Evolutionary conservation across 1,140 invertebrate species (phyloP), one percentile per base, ranked within the genome.

Genomic region (Leptopilina boulardi): DNA sequence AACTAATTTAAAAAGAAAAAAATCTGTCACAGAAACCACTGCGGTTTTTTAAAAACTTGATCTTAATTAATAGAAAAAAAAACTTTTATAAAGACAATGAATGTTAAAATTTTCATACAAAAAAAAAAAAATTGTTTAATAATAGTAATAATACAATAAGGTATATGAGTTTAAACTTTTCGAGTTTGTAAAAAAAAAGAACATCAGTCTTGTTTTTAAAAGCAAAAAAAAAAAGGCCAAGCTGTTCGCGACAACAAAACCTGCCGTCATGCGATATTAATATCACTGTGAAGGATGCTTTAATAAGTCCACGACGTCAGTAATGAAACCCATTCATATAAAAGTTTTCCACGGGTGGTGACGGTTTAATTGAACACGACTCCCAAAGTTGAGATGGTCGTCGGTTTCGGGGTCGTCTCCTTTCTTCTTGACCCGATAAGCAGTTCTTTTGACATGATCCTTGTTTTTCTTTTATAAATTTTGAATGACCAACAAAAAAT

Each of bases 321-420:
- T 89, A 89, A 90, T 89, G 88, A 88, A 89, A 90, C 80, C 86
- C 87, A 89, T 90, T 88, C 84, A 86, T 88, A 89, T 87, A 88
- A 89, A 90, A 90, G 84, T 89, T 89, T 88, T 80, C 80, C 74
- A 71, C 82, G 82, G 78, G 80, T 77, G 84, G 81, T 87, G 87
- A 88, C 87, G 85, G 78, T 87, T 89, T 89, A 90, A 90, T 89
- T 89, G 86, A 82, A 82, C 81, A 70, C 75, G 70, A 76, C 75
- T 77, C 56, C 66, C 66, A 71, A 76, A 26, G 21, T 66, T 30
- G 59, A 66, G 23, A 66, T 59, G 21, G 26, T 66, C 26, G 13
- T 66, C n/a, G 59, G 13, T 23, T 66, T n/a, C 9, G 59, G 13
- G 26, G 26, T 66, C 59, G 23, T 66, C 59, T 66, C 59, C 59